Conservation (phyloP, 2,113 vertebrate genomes). For the Ceuthmochares aereus region DNA sequence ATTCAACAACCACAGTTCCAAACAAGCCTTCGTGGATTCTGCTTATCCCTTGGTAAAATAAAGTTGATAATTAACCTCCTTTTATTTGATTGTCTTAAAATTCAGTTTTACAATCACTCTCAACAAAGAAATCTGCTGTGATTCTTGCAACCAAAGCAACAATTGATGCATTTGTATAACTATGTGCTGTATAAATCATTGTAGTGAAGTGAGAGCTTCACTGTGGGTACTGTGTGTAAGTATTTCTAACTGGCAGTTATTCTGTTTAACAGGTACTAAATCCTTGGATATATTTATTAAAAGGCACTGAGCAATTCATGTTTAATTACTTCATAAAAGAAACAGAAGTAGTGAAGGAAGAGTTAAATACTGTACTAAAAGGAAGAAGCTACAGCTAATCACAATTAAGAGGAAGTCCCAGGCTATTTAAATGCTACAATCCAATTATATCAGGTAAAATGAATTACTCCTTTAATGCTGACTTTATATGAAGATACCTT, state of each 20-base stretch:
- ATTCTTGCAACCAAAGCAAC: slow-evolving; percentile 45
- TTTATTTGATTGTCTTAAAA: slow-evolving; percentile 33
- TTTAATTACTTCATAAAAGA: slow-evolving; percentile 82
- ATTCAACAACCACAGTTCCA: neutral
- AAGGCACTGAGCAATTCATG: slow-evolving; percentile 61
- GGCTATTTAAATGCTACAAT: slow-evolving; percentile 85
- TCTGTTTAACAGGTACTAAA: slow-evolving; percentile 61
- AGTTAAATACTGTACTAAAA: slow-evolving; percentile 81
- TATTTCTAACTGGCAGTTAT: slow-evolving; percentile 42
- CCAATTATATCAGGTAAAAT: slow-evolving; percentile 89
- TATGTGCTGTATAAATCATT: neutral
- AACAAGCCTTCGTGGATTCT: neutral
- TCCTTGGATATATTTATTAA: slow-evolving; percentile 73
- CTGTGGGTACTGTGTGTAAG: neutral
- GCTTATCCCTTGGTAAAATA: neutral
- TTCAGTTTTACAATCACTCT: slow-evolving; percentile 13
- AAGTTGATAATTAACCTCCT: neutral
- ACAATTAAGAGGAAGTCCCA: slow-evolving; percentile 86
- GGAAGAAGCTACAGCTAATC: slow-evolving; percentile 80
- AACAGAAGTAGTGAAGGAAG: slow-evolving; percentile 73
- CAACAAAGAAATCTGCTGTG: neutral
- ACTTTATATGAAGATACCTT: slow-evolving; percentile 91
- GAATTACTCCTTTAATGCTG: slow-evolving; percentile 91
- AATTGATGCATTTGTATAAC: neutral
- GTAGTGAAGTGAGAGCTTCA: neutral